Percentiles rank a stretch among this genome's conserved stretches.
phyloP scores from a whole-genome alignment of 2,888 invertebrate species.

The Euproctis similis region DNA sequence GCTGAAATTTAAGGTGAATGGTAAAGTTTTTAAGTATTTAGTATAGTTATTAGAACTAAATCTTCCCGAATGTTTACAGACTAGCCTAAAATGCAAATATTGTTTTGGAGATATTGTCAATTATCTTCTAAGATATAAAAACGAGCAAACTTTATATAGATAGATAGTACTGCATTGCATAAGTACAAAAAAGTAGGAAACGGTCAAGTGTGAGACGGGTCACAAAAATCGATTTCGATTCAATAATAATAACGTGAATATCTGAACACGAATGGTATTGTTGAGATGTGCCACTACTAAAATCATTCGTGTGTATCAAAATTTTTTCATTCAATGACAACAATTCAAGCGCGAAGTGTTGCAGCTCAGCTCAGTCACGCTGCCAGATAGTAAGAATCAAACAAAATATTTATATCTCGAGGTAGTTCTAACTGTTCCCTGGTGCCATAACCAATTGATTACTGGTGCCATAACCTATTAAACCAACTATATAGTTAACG shows the following conservation, averaged over 20 bases:
- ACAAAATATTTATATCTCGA: slow-evolving; percentile 20
- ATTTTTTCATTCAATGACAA: slow-evolving; percentile 40
- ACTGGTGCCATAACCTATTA: slow-evolving; percentile 20
- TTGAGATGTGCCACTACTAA: slow-evolving; percentile 31
- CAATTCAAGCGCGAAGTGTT: slow-evolving; percentile 43
- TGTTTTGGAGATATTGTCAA: too few relatives aligned
- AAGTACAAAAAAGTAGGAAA: too few relatives aligned
- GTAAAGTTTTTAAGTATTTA: too few relatives aligned
- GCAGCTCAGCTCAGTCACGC: slow-evolving; percentile 39
- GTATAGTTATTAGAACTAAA: too few relatives aligned
- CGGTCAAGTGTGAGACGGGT: too few relatives aligned
- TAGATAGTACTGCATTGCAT: too few relatives aligned
- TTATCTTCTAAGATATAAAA: too few relatives aligned
- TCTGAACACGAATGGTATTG: slow-evolving; percentile 16
- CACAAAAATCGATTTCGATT: too few relatives aligned
- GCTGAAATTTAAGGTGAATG: too few relatives aligned
- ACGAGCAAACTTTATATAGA: too few relatives aligned
- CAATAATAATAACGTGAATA: background rate
- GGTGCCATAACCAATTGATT: slow-evolving; percentile 20
- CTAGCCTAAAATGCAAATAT: too few relatives aligned
- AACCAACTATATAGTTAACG: slow-evolving; percentile 7
- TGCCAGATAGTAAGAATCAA: slow-evolving; percentile 25
- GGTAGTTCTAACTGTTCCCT: slow-evolving; percentile 6
- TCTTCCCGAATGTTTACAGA: too few relatives aligned
- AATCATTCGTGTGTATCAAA: slow-evolving; percentile 50